A percentile compares a stretch with the other conserved stretches of the same genome.
These are phyloP conservation scores for Sylvicola cinctus DNA, from an alignment of 2,888 invertebrate species.

Conservation along the genomic window DNA sequence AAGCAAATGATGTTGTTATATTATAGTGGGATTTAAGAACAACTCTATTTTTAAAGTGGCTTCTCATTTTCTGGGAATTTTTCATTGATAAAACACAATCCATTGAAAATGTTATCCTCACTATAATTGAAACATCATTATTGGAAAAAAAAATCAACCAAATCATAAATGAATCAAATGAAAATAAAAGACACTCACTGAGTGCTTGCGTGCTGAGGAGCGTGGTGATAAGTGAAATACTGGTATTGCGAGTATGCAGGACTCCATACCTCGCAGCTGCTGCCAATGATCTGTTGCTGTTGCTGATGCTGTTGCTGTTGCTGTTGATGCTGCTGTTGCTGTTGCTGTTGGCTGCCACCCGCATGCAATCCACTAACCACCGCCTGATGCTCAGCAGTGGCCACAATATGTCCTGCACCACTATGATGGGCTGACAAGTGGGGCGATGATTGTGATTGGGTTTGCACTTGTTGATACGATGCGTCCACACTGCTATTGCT, in stretches of 20 bases:
- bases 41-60: too few species aligned
- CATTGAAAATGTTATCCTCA: background rate
- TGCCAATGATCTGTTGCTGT: conserved; percentile 22
- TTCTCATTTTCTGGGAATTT: conserved; percentile 6
- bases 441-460: conserved; percentile 3
- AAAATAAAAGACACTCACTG: conserved; percentile 30
- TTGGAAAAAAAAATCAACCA: background rate
- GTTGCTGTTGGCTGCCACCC: conserved; percentile 15
- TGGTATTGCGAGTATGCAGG: conserved; percentile 37
- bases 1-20: too few species aligned
- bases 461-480: conserved; percentile 5
- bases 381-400: too few species aligned
- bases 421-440: background rate
- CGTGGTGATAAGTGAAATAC: conserved; percentile 43
- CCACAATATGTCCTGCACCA: background rate
- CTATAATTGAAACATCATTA: background rate
- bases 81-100: background rate
- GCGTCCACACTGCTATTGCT: conserved; percentile 3
- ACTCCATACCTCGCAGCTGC: conserved; percentile 39
- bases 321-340: conserved; percentile 18
- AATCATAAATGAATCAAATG: conserved; percentile 4
- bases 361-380: background rate
- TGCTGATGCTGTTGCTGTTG: conserved; percentile 13
- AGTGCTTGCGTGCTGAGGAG: conserved; percentile 28
- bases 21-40: too few species aligned